phyloP scores from a whole-genome alignment of 2,113 vertebrate genomes.

The Equus przewalskii region DNA sequence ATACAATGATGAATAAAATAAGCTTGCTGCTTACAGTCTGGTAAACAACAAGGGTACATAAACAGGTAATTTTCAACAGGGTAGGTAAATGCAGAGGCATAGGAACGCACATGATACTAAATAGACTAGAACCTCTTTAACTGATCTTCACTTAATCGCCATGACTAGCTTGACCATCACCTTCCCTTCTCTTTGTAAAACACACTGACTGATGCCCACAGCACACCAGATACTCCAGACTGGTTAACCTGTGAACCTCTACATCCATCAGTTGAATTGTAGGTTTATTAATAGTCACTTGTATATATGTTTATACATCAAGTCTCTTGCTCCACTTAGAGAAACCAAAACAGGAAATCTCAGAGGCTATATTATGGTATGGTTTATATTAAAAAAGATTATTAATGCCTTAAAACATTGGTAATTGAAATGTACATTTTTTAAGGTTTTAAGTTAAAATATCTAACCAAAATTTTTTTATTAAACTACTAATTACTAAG shows the following conservation, averaged over 20 bases:
- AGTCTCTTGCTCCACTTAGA: neutral
- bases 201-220: neutral
- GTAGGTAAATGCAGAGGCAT: neutral
- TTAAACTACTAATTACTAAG: neutral
- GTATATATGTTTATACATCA: neutral
- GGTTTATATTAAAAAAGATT: neutral
- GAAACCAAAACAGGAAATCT: neutral
- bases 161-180: neutral
- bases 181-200: neutral
- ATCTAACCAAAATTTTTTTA: neutral
- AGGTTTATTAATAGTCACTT: neutral
- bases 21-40: neutral
- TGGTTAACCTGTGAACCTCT: neutral
- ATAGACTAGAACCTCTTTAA: neutral
- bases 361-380: neutral
- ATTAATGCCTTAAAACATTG: neutral
- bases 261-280: neutral
- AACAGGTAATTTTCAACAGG: neutral
- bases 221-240: neutral
- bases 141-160: neutral
- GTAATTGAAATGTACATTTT: neutral
- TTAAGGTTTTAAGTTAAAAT: slow-evolving; percentile 13
- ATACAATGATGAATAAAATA: neutral
- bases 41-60: neutral
- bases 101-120: neutral